phyloP scores from a whole-genome alignment of 1,140 invertebrate genomes.

The Pteromalus puparum region DNA sequence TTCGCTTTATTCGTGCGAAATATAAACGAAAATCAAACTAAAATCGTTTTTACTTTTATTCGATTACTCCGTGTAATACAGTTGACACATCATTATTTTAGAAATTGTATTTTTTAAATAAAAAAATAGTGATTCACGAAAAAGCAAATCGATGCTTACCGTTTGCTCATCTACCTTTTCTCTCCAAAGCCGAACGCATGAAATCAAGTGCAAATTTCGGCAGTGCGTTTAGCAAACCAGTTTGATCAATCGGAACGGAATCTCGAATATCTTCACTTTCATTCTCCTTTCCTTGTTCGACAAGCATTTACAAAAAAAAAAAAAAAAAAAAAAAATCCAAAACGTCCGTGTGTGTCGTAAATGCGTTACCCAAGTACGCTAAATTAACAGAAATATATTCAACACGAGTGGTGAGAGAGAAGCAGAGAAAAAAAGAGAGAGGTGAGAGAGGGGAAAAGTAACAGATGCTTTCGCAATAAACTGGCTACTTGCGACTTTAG shows the following conservation, averaged over 20 bases:
- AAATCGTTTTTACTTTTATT: too few relatives aligned
- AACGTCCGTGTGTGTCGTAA: constrained; percentile 43
- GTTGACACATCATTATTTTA: too few relatives aligned
- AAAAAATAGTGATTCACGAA: too few relatives aligned
- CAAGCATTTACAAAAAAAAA: constrained; percentile 22
- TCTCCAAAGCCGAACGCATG: not conserved
- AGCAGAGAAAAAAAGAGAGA: constrained; percentile 35
- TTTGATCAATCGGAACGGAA: constrained; percentile 27
- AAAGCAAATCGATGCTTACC: not conserved
- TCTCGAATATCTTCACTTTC: constrained; percentile 29
- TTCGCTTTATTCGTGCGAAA: not conserved
- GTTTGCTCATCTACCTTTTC: not conserved
- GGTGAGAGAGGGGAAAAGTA: constrained; percentile 26
- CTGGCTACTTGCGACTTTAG: constrained; percentile 33
- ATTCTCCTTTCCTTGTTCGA: constrained; percentile 26
- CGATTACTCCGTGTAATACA: too few relatives aligned
- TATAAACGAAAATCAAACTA: too few relatives aligned
- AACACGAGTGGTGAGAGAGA: constrained; percentile 20
- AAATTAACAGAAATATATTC: constrained; percentile 45
- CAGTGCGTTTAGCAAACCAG: constrained; percentile 27
- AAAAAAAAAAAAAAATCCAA: constrained; percentile 16
- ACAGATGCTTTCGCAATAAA: constrained; percentile 34
- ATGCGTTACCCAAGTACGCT: constrained; percentile 46
- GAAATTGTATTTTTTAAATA: too few relatives aligned
- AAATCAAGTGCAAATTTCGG: constrained; percentile 26